Evolutionary conservation across 2,797 vertebrate genomes (phyloP).

Genomic region (Neomorphus geoffroyi): DNA sequence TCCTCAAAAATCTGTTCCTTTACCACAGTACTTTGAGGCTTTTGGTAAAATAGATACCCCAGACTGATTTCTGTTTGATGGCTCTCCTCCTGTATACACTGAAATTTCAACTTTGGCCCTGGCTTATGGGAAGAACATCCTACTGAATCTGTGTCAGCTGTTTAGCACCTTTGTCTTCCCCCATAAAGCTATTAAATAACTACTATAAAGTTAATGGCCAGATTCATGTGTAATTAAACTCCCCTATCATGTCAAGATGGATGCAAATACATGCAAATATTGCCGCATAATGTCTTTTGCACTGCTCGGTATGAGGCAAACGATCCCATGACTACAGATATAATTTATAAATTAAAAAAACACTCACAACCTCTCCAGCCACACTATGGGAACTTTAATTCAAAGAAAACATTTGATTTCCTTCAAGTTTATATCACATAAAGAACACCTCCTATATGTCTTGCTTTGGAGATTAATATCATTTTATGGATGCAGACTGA

Average conservation of each 20-base stretch:
- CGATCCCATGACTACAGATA: background rate
- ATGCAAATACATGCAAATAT: constrained; percentile 26
- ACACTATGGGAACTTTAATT: background rate
- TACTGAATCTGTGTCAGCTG: background rate
- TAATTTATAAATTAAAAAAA: constrained; percentile 26
- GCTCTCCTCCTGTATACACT: background rate
- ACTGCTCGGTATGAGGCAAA: background rate
- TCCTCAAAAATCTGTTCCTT: background rate
- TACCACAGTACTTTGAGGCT: background rate
- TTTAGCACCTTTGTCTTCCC: background rate
- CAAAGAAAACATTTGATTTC: background rate
- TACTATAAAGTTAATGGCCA: background rate
- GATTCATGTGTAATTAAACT: background rate
- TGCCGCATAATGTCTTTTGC: constrained; percentile 2
- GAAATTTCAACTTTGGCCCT: background rate
- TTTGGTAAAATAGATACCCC: background rate
- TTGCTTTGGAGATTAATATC: background rate
- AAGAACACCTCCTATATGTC: background rate
- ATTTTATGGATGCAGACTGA: background rate
- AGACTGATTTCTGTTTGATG: background rate
- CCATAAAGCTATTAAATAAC: background rate
- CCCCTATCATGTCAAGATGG: background rate
- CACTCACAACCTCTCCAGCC: background rate
- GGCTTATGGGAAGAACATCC: background rate
- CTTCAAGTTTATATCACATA: background rate